Base-by-base conservation (phyloP, 1,140 invertebrate species). In the Doryteuthis pealeii region DNA sequence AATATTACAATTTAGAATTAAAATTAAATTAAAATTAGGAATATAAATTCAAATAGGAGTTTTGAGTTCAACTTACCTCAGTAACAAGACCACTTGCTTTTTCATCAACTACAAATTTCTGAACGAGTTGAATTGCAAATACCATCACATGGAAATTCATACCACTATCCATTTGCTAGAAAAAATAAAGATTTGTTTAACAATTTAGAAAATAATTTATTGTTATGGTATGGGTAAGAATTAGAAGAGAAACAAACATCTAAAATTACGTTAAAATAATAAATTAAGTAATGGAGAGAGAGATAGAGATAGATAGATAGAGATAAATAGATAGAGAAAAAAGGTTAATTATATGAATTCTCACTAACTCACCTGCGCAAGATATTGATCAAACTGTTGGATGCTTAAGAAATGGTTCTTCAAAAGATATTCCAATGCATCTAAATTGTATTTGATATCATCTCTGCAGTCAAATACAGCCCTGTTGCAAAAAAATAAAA, bases 41-140 rank as follows among this genome's bases (percentile, higher is more conserved):
- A n/a, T n/a, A n/a, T n/a, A n/a, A n/a, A n/a, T n/a, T n/a, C n/a
- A n/a, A n/a, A n/a, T n/a, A n/a, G n/a, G n/a, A n/a, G n/a, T n/a
- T n/a, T n/a, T n/a, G n/a, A n/a, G n/a, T n/a, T 28, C 6, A 22
- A 69, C 76, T 76, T 77, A 88, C 92, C 87, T 97, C 96, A 15
- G 91, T 92, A 14, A 96, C 91, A 76, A 92, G 91, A 49, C 91
- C 91, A 72, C 92, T 93, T 74, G 92, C 91, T 75, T 86, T 84
- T 81, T 97, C 95, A 79, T 97, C 95, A 65, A 97, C 91, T 14
- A 97, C 89, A 82, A 96, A 95, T 69, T 94, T 88, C 86, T 97
- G 94, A 0, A 98, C 91, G 18, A 99, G 89, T 81, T 97, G 94
- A 91, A 96, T 97, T 2, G 94, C 94, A 85, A 98, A 97, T 0